Evolutionary conservation across 2,113 vertebrate genomes (phyloP), one percentile per base, ranked within the genome.

Genomic region (Burhinus oedicnemus): DNA sequence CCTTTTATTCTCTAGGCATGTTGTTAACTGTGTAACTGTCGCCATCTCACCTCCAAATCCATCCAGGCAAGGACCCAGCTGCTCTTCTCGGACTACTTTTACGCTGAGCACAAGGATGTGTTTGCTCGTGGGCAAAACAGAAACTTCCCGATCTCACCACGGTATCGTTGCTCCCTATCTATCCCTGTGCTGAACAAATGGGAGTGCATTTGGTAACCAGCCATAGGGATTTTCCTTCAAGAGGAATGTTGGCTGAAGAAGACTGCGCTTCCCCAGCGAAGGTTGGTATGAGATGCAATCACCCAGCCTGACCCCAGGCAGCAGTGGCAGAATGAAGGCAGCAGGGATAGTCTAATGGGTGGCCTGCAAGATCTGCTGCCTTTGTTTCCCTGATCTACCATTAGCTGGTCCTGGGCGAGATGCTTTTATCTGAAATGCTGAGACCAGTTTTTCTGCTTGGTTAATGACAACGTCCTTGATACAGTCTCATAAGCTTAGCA

Each of bases 111-210:
- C 27, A 64, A 64, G 57, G 38, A 36, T 82, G n/a, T n/a, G 0
- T 40, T 36, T 2, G 1, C 51, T 92, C 0, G 0, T 78, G 69
- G 64, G 80, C 86, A 96, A 92, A 92, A 81, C 62, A 87, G 77
- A 81, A 87, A 45, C 80, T 81, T 95, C 69, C 55, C 57, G 55
- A 89, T 90, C 94, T 95, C 64, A 87, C 95, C 96, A 78, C 86
- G 82, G 1, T 15, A 79, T 65, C 76, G 49, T 30, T 0, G 0
- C 25, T 90, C 86, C 72, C 30, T 70, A 64, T 47, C 72, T 89
- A 20, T 19, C n/a, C 64, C 42, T 2, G 2, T 34, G 38, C 61
- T 55, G 34, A 87, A 91, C 65, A 64, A 64, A 36, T 6, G 27
- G 65, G 83, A 93, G 21, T 6, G n/a, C 15, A 7, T 76, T 82